Evolutionary conservation across 2,888 invertebrate genomes (phyloP).

Genomic region (Eretmocerus hayati): DNA sequence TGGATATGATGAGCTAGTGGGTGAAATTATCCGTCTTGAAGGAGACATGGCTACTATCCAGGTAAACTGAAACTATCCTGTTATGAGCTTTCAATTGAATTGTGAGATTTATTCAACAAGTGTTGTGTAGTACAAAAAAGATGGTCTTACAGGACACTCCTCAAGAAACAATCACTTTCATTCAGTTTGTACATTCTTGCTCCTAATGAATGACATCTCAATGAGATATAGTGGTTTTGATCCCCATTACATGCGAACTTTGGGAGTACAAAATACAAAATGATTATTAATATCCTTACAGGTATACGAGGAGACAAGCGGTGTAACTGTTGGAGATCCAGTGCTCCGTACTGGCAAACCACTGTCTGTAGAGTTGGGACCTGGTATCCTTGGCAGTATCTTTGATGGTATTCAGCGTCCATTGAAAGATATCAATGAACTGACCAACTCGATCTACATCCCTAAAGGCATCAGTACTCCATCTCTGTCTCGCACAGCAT

Average conservation of each 20-base stretch:
- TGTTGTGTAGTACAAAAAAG: no score
- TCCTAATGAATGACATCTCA: no score
- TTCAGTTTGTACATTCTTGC: no score
- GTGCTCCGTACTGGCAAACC: conserved; percentile 98
- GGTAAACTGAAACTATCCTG: conserved; percentile 56
- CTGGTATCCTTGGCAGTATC: conserved; percentile 98
- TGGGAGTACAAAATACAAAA: not conserved
- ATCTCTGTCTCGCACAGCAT: conserved; percentile 68
- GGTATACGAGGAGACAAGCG: conserved; percentile 93
- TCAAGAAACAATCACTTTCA: no score
- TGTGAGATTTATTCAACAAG: not conserved
- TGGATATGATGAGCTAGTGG: conserved; percentile 95
- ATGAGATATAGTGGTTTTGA: no score
- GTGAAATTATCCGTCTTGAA: conserved; percentile 99
- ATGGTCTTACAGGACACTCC: no score
- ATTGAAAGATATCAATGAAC: conserved; percentile 88
- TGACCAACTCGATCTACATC: conserved; percentile 96
- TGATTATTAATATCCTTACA: conserved; percentile 32
- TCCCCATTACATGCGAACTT: no score
- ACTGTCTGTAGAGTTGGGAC: conserved; percentile 95
- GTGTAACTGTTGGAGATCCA: conserved; percentile 99
- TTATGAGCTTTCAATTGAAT: not conserved
- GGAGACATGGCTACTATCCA: conserved; percentile 99
- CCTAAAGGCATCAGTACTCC: conserved; percentile 97
- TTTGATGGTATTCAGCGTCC: conserved; percentile 99